Conservation (phyloP, 2,888 invertebrate species). For the Magallana nippona region DNA sequence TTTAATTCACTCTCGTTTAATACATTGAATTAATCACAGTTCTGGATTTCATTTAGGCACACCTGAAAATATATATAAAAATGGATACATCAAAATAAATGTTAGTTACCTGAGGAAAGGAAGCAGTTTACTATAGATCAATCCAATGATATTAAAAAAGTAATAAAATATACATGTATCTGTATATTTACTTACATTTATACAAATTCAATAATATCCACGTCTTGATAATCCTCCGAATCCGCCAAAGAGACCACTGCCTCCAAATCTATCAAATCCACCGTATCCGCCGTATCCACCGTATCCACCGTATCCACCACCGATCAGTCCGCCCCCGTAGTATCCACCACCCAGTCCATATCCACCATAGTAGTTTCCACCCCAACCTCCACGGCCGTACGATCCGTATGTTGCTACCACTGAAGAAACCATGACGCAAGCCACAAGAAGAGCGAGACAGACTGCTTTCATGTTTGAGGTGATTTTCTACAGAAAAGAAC, state of each 20-base stretch:
- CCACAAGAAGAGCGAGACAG: background rate
- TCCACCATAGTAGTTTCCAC: slow-evolving; percentile 1
- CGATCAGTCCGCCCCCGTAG: background rate
- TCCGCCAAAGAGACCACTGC: background rate
- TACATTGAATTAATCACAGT: no score
- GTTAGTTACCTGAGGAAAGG: no score
- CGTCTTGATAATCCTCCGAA: background rate
- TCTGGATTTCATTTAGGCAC: no score
- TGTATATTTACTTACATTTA: no score
- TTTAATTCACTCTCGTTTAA: no score
- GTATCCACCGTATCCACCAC: background rate
- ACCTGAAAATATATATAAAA: no score
- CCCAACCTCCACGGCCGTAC: background rate
- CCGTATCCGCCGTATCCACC: background rate
- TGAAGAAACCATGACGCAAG: background rate
- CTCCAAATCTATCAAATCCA: background rate
- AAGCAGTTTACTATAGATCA: no score
- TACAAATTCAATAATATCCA: background rate
- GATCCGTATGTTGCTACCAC: background rate
- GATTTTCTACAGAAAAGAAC: no score
- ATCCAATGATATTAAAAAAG: no score
- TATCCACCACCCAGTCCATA: background rate
- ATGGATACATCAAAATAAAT: no score
- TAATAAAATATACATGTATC: no score
- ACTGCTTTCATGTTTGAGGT: background rate